Evolutionary conservation across 2,113 vertebrate species (phyloP).

Genomic region (Passer montanus): DNA sequence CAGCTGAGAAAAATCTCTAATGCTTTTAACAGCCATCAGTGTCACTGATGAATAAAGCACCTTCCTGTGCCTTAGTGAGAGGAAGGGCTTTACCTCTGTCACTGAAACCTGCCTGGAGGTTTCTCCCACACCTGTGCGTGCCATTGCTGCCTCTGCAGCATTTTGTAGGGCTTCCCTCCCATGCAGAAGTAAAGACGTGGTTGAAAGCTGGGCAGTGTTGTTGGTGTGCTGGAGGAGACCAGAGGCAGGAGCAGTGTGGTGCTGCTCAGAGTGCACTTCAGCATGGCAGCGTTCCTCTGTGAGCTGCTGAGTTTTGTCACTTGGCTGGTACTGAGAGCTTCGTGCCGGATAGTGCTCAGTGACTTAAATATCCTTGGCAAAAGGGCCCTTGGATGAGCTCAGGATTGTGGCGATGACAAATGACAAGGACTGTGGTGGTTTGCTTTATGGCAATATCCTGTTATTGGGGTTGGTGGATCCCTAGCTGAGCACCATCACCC

Average conservation of each 20-base stretch:
- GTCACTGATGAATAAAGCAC: background rate
- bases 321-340: accelerated
- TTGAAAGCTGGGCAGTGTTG: accelerated
- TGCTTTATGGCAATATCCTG: background rate
- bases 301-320: background rate
- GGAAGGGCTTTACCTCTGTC: background rate
- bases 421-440: background rate
- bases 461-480: background rate
- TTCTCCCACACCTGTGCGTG: accelerated
- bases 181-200: background rate
- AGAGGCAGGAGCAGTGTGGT: accelerated
- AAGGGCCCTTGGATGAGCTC: background rate
- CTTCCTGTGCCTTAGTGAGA: background rate
- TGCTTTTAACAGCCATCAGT: background rate
- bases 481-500: background rate
- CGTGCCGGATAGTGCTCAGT: background rate
- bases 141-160: accelerated
- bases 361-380: background rate
- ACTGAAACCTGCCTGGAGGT: background rate
- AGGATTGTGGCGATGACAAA: background rate
- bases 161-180: background rate
- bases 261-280: accelerated
- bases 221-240: background rate
- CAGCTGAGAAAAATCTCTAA: constrained; percentile 4
- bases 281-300: accelerated